These are phyloP conservation scores for Cinara cedri DNA, from an alignment of 2,888 invertebrate species.

Conservation along the genomic window DNA sequence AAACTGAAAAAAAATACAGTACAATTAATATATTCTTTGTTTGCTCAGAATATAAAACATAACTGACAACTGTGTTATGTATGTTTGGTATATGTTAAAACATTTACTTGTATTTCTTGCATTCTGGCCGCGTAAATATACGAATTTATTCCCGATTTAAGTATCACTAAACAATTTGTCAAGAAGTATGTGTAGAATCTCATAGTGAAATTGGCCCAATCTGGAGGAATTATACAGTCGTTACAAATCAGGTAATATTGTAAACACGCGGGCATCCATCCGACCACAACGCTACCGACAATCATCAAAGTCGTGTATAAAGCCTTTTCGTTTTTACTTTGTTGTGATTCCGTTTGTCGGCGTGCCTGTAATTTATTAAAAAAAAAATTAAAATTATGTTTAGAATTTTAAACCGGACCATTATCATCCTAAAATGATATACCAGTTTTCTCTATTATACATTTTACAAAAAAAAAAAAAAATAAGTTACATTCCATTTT, in stretches of 20 bases:
- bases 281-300: slow-evolving; percentile 67
- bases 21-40: no score
- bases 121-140: slow-evolving; percentile 73
- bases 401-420: no score
- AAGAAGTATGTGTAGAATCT: slow-evolving; percentile 62
- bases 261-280: slow-evolving; percentile 70
- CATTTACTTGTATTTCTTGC: slow-evolving; percentile 69
- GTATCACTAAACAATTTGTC: slow-evolving; percentile 67
- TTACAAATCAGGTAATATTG: slow-evolving; percentile 68
- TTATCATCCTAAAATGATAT: no score
- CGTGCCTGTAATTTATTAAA: background rate
- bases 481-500: no score
- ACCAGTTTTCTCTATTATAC: no score
- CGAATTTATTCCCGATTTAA: slow-evolving; percentile 71
- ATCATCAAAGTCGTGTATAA: slow-evolving; percentile 71
- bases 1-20: no score
- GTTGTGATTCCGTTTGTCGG: slow-evolving; percentile 40
- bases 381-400: background rate
- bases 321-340: slow-evolving; percentile 66
- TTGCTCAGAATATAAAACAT: no score
- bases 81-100: background rate
- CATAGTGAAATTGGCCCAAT: slow-evolving; percentile 54
- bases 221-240: slow-evolving; percentile 63
- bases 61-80: no score
- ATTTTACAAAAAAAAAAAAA: no score